phyloP scores from a whole-genome alignment of 2,113 vertebrate genomes.

The Epinephelus fuscoguttatus region DNA sequence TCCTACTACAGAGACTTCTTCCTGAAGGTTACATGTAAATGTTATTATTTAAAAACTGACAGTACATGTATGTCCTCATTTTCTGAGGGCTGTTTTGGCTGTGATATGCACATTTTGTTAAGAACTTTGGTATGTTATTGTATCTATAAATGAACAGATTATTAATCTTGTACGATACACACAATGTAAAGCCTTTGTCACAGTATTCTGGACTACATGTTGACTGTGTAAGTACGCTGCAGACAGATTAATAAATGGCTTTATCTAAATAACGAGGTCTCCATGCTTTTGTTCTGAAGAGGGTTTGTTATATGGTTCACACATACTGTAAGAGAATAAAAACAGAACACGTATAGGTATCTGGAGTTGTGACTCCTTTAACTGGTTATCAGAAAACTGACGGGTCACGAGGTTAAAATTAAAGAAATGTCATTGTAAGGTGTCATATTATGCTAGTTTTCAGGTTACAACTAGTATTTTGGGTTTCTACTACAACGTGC shows the following conservation, averaged over 20 bases:
- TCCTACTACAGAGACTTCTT: conserved; percentile 31
- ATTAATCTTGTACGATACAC: conserved; percentile 4
- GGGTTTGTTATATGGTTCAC: neutral
- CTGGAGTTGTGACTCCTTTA: neutral
- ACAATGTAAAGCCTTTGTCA: conserved; percentile 25
- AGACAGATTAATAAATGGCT: conserved; percentile 56
- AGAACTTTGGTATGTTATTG: conserved; percentile 28
- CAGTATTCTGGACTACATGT: conserved; percentile 23
- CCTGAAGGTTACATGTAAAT: conserved; percentile 33
- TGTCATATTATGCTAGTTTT: no score
- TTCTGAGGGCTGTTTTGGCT: conserved; percentile 60
- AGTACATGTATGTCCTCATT: conserved; percentile 48
- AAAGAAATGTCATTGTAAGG: neutral
- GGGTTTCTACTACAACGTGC: no score
- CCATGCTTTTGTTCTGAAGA: neutral
- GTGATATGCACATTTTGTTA: conserved; percentile 31
- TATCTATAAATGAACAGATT: conserved; percentile 19
- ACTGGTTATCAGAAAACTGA: neutral
- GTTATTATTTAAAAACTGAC: conserved; percentile 45
- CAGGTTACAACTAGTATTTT: no score
- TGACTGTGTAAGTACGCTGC: conserved; percentile 24
- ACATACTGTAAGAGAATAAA: no score
- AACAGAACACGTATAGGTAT: neutral
- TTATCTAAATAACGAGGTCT: conserved; percentile 35
- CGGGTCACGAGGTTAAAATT: neutral